A percentile compares a stretch with the other conserved stretches of the same genome.
These are phyloP conservation scores for Teleiodes luculella DNA, from an alignment of 2,888 invertebrate genomes.

Conservation along the genomic window DNA sequence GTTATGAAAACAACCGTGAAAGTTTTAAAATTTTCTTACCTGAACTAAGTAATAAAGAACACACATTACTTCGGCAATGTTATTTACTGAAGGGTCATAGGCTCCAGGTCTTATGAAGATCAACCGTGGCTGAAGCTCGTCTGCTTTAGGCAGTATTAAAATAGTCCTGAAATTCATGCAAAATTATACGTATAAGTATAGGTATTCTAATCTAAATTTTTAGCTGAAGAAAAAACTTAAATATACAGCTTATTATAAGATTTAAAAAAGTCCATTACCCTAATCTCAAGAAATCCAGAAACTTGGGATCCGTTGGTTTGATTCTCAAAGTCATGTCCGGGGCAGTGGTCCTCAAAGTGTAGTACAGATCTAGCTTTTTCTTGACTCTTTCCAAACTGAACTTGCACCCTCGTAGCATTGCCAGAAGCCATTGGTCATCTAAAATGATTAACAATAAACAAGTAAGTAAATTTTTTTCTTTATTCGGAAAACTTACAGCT, in stretches of 20 bases:
- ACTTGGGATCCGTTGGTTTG: conserved; percentile 64
- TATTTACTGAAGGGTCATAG: conserved; percentile 70
- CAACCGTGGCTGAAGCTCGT: conserved; percentile 62
- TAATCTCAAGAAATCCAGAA: conserved; percentile 64
- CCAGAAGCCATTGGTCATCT: conserved; percentile 78
- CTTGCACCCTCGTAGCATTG: conserved; percentile 76
- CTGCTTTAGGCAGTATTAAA: conserved; percentile 57
- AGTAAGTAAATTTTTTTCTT: neutral
- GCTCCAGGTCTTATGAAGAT: conserved; percentile 77
- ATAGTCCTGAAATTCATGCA: conserved; percentile 49
- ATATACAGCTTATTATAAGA: too few relatives aligned
- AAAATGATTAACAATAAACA: conserved; percentile 27
- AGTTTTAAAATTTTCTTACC: conserved; percentile 58
- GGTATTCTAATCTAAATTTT: too few relatives aligned
- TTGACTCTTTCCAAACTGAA: conserved; percentile 78
- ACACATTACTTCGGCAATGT: conserved; percentile 76
- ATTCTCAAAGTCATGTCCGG: conserved; percentile 78
- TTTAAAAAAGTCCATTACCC: conserved; percentile 53
- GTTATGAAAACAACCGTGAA: too few relatives aligned
- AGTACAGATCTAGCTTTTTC: conserved; percentile 78
- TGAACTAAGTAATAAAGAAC: conserved; percentile 65
- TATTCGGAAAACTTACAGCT: too few relatives aligned
- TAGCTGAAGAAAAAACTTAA: neutral
- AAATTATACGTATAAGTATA: neutral
- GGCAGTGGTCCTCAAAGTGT: conserved; percentile 78